Base-by-base conservation (phyloP, 2,888 invertebrate species). In the Endomychus coccineus region DNA sequence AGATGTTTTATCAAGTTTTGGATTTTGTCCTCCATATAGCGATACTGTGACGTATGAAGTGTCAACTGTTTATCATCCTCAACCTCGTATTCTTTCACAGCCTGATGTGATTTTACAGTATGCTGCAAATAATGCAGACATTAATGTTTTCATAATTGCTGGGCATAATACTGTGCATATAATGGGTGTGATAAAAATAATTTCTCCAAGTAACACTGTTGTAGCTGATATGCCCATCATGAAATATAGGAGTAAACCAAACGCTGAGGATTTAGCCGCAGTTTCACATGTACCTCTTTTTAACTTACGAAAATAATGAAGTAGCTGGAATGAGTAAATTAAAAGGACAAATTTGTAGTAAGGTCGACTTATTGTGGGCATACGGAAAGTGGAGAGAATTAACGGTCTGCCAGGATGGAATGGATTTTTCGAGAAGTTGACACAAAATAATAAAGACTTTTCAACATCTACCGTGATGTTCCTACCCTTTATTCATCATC, bases 401-500 rank as follows among this genome's bases (percentile, higher is more conserved):
- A 24, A 19, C 11, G 15, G 19, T 10, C 16, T 16, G 21, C 23
- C 38, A 24, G 11, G 30, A 17, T 14, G 27, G 16, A 29, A 35
- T 29, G 27, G 16, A 27, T 27, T 35, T 35, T 35, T 27, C 11
- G 35, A 29, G 27, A 27, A 27, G 16, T 16, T 29, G 16, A 25
- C 25, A 25, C 5, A 25, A 25, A 25, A 25, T 25, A 25, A 25
- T 25, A 25, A 10, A 25, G 25, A 29, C 29, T 29, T 29, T 29
- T 10, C 29, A 29, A 14, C 29, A 27, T 27, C 27, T 2, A 3
- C 27, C 4, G 4, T 27, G 13, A 27, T 23, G 23, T 23, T 23
- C 2, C 23, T 23, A 23, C 23, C 36, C 23, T 36, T 39, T 32
- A 39, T 39, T 30, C 4, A 40, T 40, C 16, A 43, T 34, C 32